Evolutionary conservation across 1,140 invertebrate genomes (phyloP).

Genomic region (Bicyclus anynana): DNA sequence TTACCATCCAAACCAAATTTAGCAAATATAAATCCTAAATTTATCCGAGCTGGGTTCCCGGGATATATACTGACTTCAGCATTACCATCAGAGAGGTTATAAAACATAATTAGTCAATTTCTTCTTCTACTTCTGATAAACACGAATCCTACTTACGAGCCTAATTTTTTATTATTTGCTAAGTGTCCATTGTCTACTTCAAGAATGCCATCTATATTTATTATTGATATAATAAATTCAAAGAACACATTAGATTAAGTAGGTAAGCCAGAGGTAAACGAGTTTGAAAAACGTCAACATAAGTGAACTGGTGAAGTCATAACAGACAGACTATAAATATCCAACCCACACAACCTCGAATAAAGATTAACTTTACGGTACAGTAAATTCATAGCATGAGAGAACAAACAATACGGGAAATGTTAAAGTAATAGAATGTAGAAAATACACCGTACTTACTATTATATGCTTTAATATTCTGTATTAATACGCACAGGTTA

Average conservation of each 20-base stretch:
- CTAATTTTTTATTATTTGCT: neutral
- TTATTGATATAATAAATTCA: conserved; percentile 7
- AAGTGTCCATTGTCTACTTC: neutral
- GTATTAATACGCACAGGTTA: too few species aligned
- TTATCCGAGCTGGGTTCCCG: too few species aligned
- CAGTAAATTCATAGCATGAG: conserved; percentile 6
- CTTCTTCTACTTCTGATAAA: too few species aligned
- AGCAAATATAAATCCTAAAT: too few species aligned
- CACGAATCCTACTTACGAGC: too few species aligned
- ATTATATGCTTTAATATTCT: too few species aligned
- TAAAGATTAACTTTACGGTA: conserved; percentile 41
- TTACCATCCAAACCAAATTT: too few species aligned
- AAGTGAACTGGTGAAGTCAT: conserved; percentile 57
- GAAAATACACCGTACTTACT: too few species aligned
- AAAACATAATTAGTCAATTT: too few species aligned
- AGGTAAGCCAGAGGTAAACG: neutral
- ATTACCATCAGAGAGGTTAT: too few species aligned
- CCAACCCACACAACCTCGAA: conserved; percentile 45
- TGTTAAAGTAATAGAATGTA: neutral
- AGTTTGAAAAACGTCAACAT: conserved; percentile 35
- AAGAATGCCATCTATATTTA: neutral
- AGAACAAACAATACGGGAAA: neutral
- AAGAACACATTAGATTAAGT: conserved; percentile 5
- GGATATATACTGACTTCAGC: too few species aligned
- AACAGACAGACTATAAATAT: conserved; percentile 54